Evolutionary conservation across 2,888 invertebrate species (phyloP), one percentile per base, ranked within the genome.

Genomic region (Cryptocheilus praepositus): DNA sequence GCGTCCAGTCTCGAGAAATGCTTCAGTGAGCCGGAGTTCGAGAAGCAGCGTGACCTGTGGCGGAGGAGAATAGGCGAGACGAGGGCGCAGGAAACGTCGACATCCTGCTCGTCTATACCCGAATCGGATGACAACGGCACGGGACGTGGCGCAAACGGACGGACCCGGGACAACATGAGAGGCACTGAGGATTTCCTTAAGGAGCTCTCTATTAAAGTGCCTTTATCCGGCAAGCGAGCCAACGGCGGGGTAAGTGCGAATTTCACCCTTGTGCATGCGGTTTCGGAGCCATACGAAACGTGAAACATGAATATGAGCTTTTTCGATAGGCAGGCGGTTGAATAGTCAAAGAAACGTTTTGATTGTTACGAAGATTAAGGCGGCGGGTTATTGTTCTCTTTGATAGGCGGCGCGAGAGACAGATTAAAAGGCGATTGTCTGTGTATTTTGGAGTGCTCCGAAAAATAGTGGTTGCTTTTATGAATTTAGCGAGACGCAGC

Each of bases 1-100:
- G 77, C 76, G 28, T 73, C 77, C 28, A 83, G 81, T 46, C 76
- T 86, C 59, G 85, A 86, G 60, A 86, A 84, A 73, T 86, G 84
- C 67, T 79, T 80, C 77, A 83, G 81, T 71, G 85, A 85, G 45
- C 79, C 84, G 19, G 84, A 85, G 70, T 78, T 81, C 61, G 68
- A 67, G 58, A 74, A 73, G 62, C 64, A 71, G 54, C 73, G 76
- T 73, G 71, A 81, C 73, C 70, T 58, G 74, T 25, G 59, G 49
- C 49, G 59, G 55, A 77, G 65, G 65, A 77, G 80, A 67, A 81
- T 76, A 70, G 72, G 69, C 68, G 68, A 64, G 5, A n/a, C 53
- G 45, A 22, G 51, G 44, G 56, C n/a, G 4, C 63, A 67, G 63
- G 74, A 66, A 43, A 71, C 68, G 66, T 36, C 36, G 61, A 52